Evolutionary conservation across 2,113 vertebrate species (phyloP), one percentile per base, ranked within the genome.

Genomic region (Periophthalmus modestus): DNA sequence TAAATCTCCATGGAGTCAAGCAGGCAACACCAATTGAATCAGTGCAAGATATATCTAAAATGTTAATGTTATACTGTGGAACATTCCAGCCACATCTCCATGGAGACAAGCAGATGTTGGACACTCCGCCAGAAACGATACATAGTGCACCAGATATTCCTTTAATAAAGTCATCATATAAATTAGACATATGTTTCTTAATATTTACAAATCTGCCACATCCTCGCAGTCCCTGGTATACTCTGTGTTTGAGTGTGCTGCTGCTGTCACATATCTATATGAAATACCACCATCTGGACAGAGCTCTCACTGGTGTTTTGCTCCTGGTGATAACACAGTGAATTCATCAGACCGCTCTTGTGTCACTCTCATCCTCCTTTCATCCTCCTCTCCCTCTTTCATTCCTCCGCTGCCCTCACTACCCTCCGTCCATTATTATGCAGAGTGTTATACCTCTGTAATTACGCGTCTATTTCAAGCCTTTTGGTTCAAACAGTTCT

Each of bases 401-500:
- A 47, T 78, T 69, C 73, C 18, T 78, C 65, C 72, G 52, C 33
- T 65, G 46, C 62, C 46, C 67, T 28, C 57, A 24, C 57, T 24
- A 14, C 23, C 21, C 55, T 57, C 66, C 54, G 72, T 77, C 47
- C 72, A 70, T 81, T 80, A 83, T 74, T 72, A 77, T 77, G 21
- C 11, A 68, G 19, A 82, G 72, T 78, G 72, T 75, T 73, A 75
- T 71, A 77, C 58, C 19, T 77, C 83, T 72, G 63, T 88, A 86
- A 86, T 90, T 83, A 79, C 61, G 63, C 34, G 18, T 85, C 84
- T 87, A 81, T 87, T 87, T 88, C 75, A 79, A 77, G 72, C 66
- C 68, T 73, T 74, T 69, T 79, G 68, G 34, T 28, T 21, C 81
- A 87, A 80, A 84, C 82, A 77, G 61, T 50, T 36, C 69, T 65